Evolutionary conservation across 2,888 invertebrate genomes (phyloP).

Genomic region (Quadroppia sp.): DNA sequence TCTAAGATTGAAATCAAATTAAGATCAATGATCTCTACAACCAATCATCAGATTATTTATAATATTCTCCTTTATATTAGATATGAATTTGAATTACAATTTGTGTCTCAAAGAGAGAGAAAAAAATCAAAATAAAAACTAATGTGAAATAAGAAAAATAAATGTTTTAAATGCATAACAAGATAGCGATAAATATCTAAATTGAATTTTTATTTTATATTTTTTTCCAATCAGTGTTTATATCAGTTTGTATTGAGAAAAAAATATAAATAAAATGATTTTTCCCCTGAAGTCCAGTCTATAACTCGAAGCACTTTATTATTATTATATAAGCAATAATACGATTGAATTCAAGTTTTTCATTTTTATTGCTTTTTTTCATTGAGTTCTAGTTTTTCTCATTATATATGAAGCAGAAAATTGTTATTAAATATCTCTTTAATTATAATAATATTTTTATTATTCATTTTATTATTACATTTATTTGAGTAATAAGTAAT

Average conservation of each 20-base stretch:
- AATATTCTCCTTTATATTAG: not conserved
- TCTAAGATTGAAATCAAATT: conserved; percentile 8
- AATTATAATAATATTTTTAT: not conserved
- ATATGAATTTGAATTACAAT: not conserved
- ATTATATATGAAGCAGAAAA: no score
- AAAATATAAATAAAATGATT: not conserved
- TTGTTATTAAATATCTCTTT: no score
- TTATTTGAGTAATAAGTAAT: not conserved
- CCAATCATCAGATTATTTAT: not conserved
- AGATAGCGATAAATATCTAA: not conserved
- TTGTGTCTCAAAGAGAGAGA: not conserved
- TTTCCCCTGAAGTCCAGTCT: not conserved
- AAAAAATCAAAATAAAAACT: no score
- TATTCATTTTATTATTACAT: not conserved
- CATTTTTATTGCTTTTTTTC: not conserved
- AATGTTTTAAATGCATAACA: not conserved
- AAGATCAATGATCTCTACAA: conserved; percentile 21
- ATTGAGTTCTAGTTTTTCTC: not conserved
- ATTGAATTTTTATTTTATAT: not conserved
- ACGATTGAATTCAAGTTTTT: not conserved
- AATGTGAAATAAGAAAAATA: no score
- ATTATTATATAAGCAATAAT: not conserved
- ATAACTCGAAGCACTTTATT: not conserved
- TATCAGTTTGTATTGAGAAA: not conserved
- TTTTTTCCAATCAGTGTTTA: not conserved